These are phyloP conservation scores for Cathartes aura DNA, from an alignment of 2,113 vertebrate species.

Conservation along the genomic window DNA sequence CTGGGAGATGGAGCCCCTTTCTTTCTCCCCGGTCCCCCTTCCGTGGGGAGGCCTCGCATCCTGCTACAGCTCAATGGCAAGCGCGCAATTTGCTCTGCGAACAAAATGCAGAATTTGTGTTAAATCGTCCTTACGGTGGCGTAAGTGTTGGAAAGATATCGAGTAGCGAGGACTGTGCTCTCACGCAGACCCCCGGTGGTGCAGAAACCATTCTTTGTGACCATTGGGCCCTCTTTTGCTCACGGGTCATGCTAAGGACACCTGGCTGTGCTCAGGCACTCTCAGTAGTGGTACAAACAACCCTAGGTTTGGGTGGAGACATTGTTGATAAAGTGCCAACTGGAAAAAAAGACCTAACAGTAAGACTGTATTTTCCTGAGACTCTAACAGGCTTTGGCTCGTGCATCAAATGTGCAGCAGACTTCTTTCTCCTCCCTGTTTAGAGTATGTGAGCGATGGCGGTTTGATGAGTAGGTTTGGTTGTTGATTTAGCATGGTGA, in stretches of 20 bases:
- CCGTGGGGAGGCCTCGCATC: not conserved
- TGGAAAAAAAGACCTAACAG: not conserved
- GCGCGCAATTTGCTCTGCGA: rapidly evolving
- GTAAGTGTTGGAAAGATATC: not conserved
- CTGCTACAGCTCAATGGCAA: rapidly evolving
- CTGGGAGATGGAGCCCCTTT: not conserved
- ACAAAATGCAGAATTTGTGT: not conserved
- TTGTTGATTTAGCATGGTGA: not conserved
- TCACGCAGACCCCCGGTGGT: no score
- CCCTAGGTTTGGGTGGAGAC: constrained; percentile 32
- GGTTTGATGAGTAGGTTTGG: not conserved
- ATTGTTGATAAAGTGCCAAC: constrained; percentile 22
- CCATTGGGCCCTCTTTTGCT: not conserved
- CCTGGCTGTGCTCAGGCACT: not conserved
- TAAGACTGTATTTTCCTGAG: not conserved
- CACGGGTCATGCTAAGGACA: not conserved
- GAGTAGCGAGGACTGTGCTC: not conserved
- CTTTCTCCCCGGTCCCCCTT: no score
- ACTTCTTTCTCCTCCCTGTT: not conserved
- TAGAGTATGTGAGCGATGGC: rapidly evolving
- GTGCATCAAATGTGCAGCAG: rapidly evolving
- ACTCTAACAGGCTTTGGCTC: not conserved
- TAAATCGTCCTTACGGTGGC: not conserved
- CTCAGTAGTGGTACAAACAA: not conserved
- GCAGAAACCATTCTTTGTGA: rapidly evolving